Percentiles rank a stretch among this genome's conserved stretches.
Evolutionary conservation across 2,113 vertebrate species (phyloP).

Genomic region (Notothenia coriiceps): DNA sequence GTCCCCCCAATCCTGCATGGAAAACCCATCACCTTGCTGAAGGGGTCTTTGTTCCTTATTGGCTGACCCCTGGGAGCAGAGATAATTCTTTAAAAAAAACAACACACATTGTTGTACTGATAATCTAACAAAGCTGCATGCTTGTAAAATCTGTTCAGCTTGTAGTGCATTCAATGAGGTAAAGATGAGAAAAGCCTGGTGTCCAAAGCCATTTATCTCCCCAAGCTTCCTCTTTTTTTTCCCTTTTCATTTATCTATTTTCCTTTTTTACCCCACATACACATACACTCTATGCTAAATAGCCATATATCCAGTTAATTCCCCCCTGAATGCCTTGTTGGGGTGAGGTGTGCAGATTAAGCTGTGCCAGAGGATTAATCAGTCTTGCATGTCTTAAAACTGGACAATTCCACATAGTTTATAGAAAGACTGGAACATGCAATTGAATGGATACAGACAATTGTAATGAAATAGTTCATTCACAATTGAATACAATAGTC

Average conservation of each 20-base stretch:
- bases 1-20: neutral
- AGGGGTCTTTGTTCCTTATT: conserved; percentile 30
- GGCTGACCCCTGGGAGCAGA: conserved; percentile 20
- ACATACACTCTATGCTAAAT: conserved; percentile 47
- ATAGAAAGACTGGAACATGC: conserved; percentile 46
- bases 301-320: conserved; percentile 47
- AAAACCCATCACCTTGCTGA: conserved; percentile 16
- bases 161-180: conserved; percentile 28
- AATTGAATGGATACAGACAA: conserved; percentile 33
- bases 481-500: conserved; percentile 14
- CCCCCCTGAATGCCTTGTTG: conserved; percentile 46
- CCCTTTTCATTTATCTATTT: conserved; percentile 27
- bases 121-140: conserved; percentile 41
- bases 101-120: conserved; percentile 30
- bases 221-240: conserved; percentile 21
- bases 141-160: conserved; percentile 43
- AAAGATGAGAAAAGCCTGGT: conserved; percentile 50
- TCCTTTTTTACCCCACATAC: conserved; percentile 8
- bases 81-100: conserved; percentile 19
- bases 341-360: conserved; percentile 51
- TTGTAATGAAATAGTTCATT: conserved; percentile 30
- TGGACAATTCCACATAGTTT: conserved; percentile 47
- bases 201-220: conserved; percentile 63
- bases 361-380: conserved; percentile 53
- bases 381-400: conserved; percentile 34